Evolutionary conservation across 1,140 invertebrate species (phyloP).

Genomic region (Drosophila jambulina): DNA sequence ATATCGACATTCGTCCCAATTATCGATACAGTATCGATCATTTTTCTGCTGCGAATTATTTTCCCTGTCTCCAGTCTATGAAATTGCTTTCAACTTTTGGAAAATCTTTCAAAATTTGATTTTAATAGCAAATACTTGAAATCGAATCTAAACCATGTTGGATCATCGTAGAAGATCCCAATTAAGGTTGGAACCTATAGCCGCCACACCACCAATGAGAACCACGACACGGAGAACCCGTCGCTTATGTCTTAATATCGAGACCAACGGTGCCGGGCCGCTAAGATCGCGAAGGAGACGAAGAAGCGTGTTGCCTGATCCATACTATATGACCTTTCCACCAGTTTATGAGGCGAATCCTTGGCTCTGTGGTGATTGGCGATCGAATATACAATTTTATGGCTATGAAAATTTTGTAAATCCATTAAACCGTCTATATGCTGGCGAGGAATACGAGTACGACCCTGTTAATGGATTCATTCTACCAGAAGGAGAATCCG

Average conservation of each 20-base stretch:
- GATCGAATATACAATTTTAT: not conserved
- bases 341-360: not conserved
- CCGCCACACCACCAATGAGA: conserved; percentile 19
- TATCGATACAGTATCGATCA: not conserved
- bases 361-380: not conserved
- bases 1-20: not conserved
- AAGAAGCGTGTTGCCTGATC: not conserved
- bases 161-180: conserved; percentile 14
- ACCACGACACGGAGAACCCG: conserved; percentile 47
- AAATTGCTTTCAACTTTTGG: conserved; percentile 31
- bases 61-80: not conserved
- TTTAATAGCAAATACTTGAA: not conserved
- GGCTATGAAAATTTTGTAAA: conserved; percentile 3
- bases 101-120: conserved; percentile 26
- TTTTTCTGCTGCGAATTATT: not conserved
- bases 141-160: conserved; percentile 5
- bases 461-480: not conserved
- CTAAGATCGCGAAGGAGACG: conserved; percentile 7
- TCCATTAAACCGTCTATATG: conserved; percentile 3
- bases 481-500: not conserved
- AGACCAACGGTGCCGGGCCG: conserved; percentile 33
- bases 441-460: conserved; percentile 2
- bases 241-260: conserved; percentile 52
- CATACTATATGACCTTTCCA: conserved; percentile 5
- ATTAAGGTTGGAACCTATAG: not conserved